Percentiles rank a stretch among this genome's conserved stretches.
These are phyloP conservation scores for Ictalurus punctatus DNA, from an alignment of 2,113 vertebrate genomes.

Conservation along the genomic window DNA sequence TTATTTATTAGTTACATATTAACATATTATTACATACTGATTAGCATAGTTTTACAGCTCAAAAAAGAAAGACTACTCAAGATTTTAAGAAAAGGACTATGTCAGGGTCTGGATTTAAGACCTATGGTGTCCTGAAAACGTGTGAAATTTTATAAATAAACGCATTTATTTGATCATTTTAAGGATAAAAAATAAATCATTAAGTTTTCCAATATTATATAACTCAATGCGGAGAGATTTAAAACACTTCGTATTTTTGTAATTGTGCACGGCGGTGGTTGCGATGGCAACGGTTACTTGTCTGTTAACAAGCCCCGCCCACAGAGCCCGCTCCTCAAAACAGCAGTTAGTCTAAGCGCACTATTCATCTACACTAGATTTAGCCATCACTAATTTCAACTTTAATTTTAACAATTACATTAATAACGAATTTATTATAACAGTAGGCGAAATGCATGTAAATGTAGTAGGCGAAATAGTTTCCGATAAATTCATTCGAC, in stretches of 20 bases:
- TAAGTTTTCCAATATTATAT: background rate
- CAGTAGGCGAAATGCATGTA: too few species aligned
- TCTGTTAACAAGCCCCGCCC: slow-evolving; percentile 2
- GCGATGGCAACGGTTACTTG: background rate
- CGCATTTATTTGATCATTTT: background rate
- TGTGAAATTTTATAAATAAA: background rate
- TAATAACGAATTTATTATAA: background rate
- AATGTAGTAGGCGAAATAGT: background rate
- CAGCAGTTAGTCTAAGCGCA: background rate
- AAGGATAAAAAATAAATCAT: background rate
- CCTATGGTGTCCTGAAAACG: background rate
- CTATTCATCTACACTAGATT: background rate
- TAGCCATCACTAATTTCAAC: background rate
- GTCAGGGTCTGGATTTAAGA: background rate
- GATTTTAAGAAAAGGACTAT: background rate
- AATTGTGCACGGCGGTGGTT: background rate
- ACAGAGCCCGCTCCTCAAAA: background rate
- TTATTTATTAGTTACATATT: too few species aligned
- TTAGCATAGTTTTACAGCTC: background rate
- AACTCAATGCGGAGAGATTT: background rate
- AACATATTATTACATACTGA: background rate
- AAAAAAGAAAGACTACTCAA: background rate
- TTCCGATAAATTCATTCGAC: background rate
- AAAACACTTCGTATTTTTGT: background rate
- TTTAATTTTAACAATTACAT: background rate